phyloP scores from a whole-genome alignment of 2,113 vertebrate genomes.

The Brachyistius frenatus region DNA sequence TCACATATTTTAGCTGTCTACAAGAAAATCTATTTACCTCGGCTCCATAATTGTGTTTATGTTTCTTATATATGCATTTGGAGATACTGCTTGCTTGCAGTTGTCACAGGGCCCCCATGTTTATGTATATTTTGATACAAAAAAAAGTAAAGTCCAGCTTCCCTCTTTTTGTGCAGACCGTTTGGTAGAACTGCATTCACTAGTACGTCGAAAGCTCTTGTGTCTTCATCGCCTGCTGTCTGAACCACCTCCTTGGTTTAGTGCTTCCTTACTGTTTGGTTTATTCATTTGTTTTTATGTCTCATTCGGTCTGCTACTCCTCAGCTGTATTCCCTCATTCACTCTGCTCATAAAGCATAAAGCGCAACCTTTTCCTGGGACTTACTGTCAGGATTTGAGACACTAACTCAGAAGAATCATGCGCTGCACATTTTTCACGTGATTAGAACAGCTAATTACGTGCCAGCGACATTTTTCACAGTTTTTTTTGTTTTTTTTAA shows the following conservation, averaged over 20 bases:
- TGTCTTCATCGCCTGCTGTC: constrained; percentile 3
- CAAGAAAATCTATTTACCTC: no score
- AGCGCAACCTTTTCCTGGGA: background rate
- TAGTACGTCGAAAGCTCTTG: background rate
- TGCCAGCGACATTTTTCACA: background rate
- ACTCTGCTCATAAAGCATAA: constrained; percentile 23
- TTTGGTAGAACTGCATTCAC: background rate
- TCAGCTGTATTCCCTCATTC: constrained; percentile 15
- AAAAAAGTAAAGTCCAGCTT: background rate
- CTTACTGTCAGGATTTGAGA: background rate
- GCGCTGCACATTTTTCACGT: constrained; percentile 2
- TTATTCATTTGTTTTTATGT: constrained; percentile 30
- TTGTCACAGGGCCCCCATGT: background rate
- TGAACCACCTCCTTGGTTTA: constrained; percentile 17
- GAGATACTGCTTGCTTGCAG: background rate
- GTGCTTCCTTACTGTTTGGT: background rate
- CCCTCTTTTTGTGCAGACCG: background rate
- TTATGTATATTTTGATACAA: background rate
- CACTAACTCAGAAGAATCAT: background rate
- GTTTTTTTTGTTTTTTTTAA: background rate
- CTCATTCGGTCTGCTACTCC: constrained; percentile 14
- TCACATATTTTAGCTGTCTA: background rate
- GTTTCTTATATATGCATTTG: background rate
- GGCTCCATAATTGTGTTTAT: background rate
- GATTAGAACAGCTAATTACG: constrained; percentile 25